These are phyloP conservation scores for Trematocara variabile DNA, from an alignment of 2,113 vertebrate genomes.

Conservation along the genomic window DNA sequence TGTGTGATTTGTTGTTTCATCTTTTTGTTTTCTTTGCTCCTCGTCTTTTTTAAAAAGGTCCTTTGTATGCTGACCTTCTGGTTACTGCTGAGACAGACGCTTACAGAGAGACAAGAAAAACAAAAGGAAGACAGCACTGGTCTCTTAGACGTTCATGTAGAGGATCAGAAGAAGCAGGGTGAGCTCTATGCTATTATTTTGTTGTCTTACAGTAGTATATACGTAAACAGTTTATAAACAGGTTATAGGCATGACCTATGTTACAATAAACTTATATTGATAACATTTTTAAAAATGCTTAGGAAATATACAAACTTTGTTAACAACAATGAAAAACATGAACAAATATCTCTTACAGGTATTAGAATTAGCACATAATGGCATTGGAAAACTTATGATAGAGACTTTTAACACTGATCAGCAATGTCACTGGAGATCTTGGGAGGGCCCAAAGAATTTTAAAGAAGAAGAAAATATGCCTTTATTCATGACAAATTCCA, in stretches of 20 bases:
- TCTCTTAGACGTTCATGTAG: conserved; percentile 86
- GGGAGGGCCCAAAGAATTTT: not conserved
- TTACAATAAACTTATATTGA: not conserved
- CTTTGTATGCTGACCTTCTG: conserved; percentile 95
- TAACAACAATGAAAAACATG: not conserved
- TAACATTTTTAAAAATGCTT: not conserved
- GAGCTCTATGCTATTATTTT: conserved; percentile 14
- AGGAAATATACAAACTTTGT: not conserved
- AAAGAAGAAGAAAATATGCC: not conserved
- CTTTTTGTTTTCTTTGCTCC: not conserved
- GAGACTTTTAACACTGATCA: not conserved
- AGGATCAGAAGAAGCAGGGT: conserved; percentile 81
- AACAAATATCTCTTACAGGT: not conserved
- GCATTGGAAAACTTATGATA: not conserved
- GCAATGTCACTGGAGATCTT: not conserved
- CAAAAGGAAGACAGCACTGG: conserved; percentile 72
- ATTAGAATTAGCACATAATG: not conserved
- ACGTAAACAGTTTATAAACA: not conserved
- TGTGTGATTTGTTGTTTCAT: not conserved
- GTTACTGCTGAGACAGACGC: conserved; percentile 92
- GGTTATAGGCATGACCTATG: not conserved
- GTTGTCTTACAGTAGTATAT: not conserved
- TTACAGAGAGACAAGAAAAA: conserved; percentile 85
- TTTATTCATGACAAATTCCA: not conserved
- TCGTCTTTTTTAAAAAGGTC: conserved; percentile 69